Evolutionary conservation across 2,113 vertebrate species (phyloP).

Genomic region (Tenebrosternarchus preto): DNA sequence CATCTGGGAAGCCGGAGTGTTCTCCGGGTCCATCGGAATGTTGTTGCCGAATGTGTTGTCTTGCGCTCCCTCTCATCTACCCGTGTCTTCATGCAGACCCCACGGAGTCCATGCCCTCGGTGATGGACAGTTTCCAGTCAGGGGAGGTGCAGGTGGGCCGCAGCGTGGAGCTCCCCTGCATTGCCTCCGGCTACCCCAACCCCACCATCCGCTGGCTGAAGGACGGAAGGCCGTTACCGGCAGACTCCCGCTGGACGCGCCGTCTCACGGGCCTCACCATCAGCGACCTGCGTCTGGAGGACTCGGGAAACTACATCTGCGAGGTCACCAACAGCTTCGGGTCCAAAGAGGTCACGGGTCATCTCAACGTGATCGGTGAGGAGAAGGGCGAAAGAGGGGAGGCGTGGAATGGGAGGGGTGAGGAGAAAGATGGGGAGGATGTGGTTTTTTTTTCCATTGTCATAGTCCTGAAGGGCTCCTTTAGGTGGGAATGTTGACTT

Average conservation of each 20-base stretch:
- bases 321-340: constrained; percentile 98
- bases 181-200: constrained; percentile 93
- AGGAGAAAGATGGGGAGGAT: not conserved
- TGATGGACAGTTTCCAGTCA: constrained; percentile 94
- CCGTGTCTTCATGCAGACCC: constrained; percentile 75
- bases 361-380: constrained; percentile 89
- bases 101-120: constrained; percentile 89
- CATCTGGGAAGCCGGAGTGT: too few species aligned
- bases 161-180: constrained; percentile 89
- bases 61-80: not conserved
- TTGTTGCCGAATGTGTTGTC: too few species aligned
- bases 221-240: constrained; percentile 88
- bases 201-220: constrained; percentile 95
- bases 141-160: constrained; percentile 85
- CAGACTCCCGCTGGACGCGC: constrained; percentile 89
- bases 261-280: constrained; percentile 89
- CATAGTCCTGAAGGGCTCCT: too few species aligned
- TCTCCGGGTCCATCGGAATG: too few species aligned
- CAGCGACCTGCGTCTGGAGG: constrained; percentile 88
- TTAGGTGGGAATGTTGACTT: too few species aligned
- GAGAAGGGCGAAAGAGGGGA: constrained; percentile 19
- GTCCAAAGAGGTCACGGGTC: constrained; percentile 91
- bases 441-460: not conserved
- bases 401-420: constrained; percentile 8
- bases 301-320: constrained; percentile 96